Base-by-base conservation (phyloP, 2,113 vertebrate genomes). In the Hiodon tergisus region DNA sequence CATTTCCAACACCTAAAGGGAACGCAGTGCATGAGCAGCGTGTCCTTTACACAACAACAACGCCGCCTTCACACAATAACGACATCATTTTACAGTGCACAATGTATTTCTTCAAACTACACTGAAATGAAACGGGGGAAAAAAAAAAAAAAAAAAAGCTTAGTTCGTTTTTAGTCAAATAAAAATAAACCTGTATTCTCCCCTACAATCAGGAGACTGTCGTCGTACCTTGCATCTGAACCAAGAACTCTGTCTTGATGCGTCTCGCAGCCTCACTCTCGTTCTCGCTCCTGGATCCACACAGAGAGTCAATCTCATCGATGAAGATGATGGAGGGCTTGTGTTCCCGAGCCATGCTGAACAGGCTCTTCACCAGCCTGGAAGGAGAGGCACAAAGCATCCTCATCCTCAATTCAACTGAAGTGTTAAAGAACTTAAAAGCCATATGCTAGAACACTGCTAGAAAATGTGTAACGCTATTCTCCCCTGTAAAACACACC, bases 321-420 rank as follows among this genome's bases (percentile, higher is more conserved):
- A 98, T 98, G 85, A 99, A 98, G 82, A 98, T 98, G 83, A 99
- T 98, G 9, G 97, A 98, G 73, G 97, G 97, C 77, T 94, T 97
- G 87, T 96, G 92, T 78, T 98, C 95, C 86, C 97, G 90, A 58
- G 97, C 97, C 74, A 98, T 92, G 62, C 86, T 93, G 83, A 99
- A 99, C 80, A 99, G 90, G 83, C 93, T 98, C 89, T 99, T 99
- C 79, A 98, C 97, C 83, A 98, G 86, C 81, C 97, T 99, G 80
- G 53, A 85, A 79, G 78, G 77, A 79, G 78, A 58, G 77, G 10
- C n/a, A 67, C 11, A 16, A 46, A 48, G 14, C 31, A 31, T 31
- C n/a, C n/a, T n/a, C 31, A 31, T 31, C 31, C 2, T 31, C 31
- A 31, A 31, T 31, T 31, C 31, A 31, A 31, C 31, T 31, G 31